phyloP scores from a whole-genome alignment of 2,797 vertebrate genomes.

The Octomys mimax region DNA sequence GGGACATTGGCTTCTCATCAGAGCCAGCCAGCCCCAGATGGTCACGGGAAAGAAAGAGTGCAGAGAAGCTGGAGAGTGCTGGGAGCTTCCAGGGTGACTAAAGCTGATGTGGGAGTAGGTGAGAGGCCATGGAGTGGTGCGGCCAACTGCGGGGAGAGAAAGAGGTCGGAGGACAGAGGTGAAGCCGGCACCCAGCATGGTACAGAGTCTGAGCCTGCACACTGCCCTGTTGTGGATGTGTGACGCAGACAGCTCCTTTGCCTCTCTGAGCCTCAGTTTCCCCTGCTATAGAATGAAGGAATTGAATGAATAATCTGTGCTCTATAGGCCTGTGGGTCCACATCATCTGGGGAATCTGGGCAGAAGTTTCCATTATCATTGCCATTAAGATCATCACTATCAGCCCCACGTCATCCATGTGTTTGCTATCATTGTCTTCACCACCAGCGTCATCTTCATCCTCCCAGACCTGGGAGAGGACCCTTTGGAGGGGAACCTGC shows the following conservation, averaged over 20 bases:
- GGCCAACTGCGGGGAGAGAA: neutral
- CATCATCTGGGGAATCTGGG: neutral
- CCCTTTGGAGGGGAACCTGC: neutral
- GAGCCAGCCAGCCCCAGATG: neutral
- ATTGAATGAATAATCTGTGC: neutral
- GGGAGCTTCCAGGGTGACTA: neutral
- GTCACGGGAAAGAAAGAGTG: neutral
- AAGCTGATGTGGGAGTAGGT: neutral
- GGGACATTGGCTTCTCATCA: neutral
- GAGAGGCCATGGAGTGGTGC: neutral
- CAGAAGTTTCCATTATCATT: neutral
- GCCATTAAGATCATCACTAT: neutral
- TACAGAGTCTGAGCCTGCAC: neutral
- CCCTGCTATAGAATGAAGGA: neutral
- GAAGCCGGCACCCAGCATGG: neutral
- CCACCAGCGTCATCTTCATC: neutral
- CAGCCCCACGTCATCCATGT: neutral
- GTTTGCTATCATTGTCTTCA: neutral
- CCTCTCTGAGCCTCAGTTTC: accelerated
- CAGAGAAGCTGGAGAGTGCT: neutral
- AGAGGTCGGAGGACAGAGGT: neutral
- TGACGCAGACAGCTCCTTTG: accelerated
- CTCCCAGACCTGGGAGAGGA: neutral
- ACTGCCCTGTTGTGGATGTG: neutral
- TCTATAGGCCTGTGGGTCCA: neutral